phyloP scores from a whole-genome alignment of 2,113 vertebrate species.

The Datnioides undecimradiatus region DNA sequence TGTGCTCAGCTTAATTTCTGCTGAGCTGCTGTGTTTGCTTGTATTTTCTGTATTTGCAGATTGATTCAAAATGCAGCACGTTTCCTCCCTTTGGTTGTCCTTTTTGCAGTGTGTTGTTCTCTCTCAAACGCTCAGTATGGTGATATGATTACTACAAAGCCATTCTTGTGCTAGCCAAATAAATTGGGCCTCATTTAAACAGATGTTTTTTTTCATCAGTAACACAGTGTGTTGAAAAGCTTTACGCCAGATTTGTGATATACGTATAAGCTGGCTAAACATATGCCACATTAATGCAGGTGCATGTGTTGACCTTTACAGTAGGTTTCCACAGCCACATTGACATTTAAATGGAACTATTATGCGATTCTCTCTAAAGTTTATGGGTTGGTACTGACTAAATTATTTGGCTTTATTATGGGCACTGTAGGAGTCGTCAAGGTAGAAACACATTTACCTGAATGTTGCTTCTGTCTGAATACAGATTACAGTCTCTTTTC shows the following conservation, averaged over 20 bases:
- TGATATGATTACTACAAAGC: neutral
- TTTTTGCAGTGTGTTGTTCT: neutral
- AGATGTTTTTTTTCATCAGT: neutral
- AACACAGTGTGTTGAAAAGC: neutral
- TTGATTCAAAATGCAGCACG: neutral
- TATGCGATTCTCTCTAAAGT: neutral
- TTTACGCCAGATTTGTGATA: neutral
- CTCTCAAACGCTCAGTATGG: neutral
- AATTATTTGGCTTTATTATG: neutral
- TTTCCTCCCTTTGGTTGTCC: neutral
- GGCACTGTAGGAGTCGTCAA: neutral
- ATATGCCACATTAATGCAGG: too few species aligned
- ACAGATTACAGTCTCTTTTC: neutral
- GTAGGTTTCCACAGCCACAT: neutral
- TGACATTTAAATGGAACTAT: neutral
- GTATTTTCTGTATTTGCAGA: constrained; percentile 5
- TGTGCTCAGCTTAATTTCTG: neutral
- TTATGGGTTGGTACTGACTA: neutral
- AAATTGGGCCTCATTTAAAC: neutral
- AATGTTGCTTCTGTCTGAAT: neutral
- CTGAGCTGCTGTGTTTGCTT: neutral
- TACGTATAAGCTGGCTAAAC: neutral
- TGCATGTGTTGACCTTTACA: neutral
- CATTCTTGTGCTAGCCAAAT: neutral
- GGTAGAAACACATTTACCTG: neutral